Percentiles rank a stretch among this genome's conserved stretches.
phyloP scores from a whole-genome alignment of 2,797 vertebrate species.

The Hypotaenidia philippensis region DNA sequence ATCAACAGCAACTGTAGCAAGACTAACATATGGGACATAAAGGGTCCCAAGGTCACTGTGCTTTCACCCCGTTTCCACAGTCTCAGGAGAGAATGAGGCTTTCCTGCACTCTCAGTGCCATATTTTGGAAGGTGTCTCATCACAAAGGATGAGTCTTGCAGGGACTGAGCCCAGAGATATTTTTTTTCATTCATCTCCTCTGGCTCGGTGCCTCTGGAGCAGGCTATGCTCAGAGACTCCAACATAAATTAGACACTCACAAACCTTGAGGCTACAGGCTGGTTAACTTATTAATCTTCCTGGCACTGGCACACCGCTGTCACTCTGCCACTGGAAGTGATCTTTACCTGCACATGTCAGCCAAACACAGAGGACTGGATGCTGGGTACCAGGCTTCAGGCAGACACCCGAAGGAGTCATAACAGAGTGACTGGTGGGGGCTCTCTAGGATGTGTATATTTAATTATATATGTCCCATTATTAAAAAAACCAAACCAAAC shows the following conservation, averaged over 20 bases:
- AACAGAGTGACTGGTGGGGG: background rate
- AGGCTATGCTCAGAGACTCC: background rate
- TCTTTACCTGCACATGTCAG: background rate
- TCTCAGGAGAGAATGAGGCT: no score
- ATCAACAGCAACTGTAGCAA: background rate
- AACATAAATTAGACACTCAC: background rate
- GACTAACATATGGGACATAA: background rate
- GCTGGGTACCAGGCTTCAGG: background rate
- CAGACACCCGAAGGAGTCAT: background rate
- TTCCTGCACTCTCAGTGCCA: background rate
- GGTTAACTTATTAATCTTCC: background rate
- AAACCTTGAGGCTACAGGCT: background rate
- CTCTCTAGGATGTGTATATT: background rate
- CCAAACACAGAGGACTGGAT: background rate
- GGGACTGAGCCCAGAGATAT: background rate
- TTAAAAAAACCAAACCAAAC: background rate
- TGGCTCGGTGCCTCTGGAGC: background rate
- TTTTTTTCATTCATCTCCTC: background rate
- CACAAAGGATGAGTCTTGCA: background rate
- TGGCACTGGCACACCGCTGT: background rate
- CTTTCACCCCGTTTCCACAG: no score
- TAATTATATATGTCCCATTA: background rate
- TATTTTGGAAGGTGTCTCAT: background rate
- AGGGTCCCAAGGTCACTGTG: background rate
- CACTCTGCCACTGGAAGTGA: background rate